These are phyloP conservation scores for Hiodon tergisus DNA, from an alignment of 2,113 vertebrate genomes.

Conservation along the genomic window DNA sequence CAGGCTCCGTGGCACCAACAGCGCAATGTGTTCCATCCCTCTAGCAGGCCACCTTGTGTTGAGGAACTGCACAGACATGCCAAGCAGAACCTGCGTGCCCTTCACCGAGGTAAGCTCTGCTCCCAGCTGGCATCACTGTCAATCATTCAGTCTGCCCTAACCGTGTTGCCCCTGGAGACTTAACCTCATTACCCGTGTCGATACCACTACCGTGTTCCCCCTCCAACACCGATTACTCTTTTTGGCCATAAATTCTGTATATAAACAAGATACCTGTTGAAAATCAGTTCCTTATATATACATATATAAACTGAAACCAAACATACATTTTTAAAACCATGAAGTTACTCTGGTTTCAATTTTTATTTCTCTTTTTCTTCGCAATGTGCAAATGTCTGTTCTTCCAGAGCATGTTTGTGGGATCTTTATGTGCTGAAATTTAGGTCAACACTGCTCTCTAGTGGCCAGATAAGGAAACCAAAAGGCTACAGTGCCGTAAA, in stretches of 20 bases:
- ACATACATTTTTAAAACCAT: too few species aligned
- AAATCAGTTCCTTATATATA: too few species aligned
- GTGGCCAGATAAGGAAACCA: constrained; percentile 26
- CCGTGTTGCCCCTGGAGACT: not conserved
- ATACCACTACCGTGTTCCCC: too few species aligned
- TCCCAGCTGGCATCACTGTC: not conserved
- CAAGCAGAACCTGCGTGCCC: constrained; percentile 73
- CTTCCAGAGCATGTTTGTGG: not conserved
- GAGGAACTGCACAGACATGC: constrained; percentile 83
- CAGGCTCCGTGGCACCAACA: constrained; percentile 83
- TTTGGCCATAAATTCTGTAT: too few species aligned
- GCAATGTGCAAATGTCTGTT: not conserved
- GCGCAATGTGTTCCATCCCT: constrained; percentile 79
- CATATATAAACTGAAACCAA: too few species aligned
- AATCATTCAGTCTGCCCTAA: not conserved
- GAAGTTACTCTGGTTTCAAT: not conserved
- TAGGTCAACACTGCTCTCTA: constrained; percentile 40
- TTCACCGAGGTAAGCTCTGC: constrained; percentile 69
- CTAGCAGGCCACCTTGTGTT: constrained; percentile 79
- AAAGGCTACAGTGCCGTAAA: not conserved
- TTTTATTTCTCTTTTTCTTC: not conserved
- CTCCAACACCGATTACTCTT: too few species aligned
- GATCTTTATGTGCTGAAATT: not conserved
- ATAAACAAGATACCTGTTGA: too few species aligned
- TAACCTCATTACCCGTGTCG: too few species aligned